These are phyloP conservation scores for Eulacestoma nigropectus DNA, from an alignment of 2,113 vertebrate genomes.

Conservation along the genomic window DNA sequence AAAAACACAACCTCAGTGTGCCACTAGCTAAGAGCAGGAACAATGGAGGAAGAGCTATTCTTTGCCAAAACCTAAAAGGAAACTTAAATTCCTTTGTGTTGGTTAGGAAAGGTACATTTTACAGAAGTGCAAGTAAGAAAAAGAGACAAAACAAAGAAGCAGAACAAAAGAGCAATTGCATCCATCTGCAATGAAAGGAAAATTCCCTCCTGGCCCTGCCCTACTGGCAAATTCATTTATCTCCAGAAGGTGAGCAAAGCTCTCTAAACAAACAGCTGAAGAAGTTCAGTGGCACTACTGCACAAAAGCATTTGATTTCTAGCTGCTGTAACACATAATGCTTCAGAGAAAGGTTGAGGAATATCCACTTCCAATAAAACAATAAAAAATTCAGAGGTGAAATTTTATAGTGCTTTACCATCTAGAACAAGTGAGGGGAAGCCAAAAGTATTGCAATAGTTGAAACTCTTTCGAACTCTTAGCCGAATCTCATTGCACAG, in stretches of 20 bases:
- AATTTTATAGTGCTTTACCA: not conserved
- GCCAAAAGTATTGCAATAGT: not conserved
- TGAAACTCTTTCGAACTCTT: not conserved
- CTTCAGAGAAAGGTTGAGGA: not conserved
- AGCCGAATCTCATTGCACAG: not conserved
- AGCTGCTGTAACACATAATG: not conserved
- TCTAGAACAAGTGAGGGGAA: not conserved
- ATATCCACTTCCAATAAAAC: not conserved
- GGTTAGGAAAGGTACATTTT: not conserved
- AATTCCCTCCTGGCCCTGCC: not conserved
- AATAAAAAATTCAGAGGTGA: not conserved
- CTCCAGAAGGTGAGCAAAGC: not conserved
- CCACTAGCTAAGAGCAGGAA: not conserved
- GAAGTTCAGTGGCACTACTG: not conserved
- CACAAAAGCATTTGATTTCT: not conserved
- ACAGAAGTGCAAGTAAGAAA: not conserved
- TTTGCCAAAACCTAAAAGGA: not conserved
- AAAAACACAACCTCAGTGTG: not conserved
- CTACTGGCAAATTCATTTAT: not conserved
- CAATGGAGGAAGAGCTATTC: not conserved
- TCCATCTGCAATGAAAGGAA: not conserved
- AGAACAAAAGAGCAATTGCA: not conserved
- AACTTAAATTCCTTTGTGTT: not conserved
- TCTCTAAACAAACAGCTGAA: not conserved
- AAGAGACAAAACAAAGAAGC: not conserved